Evolutionary conservation across 1,140 invertebrate genomes (phyloP), one percentile per base, ranked within the genome.

Genomic region (Ephestia elutella): DNA sequence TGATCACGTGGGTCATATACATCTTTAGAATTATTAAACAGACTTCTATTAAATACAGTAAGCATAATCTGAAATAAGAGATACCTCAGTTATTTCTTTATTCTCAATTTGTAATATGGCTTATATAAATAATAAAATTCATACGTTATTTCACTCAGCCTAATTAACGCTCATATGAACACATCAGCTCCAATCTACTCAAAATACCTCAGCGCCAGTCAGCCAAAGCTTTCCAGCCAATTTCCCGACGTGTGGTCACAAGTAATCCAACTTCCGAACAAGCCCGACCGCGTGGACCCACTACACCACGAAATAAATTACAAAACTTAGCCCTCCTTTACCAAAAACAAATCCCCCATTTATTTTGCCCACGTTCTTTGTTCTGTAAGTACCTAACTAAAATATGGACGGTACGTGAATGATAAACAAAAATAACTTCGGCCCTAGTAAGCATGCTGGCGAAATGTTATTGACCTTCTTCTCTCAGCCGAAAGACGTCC

Each of bases 381-480:
- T 44, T 44, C 38, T 5, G 38, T n/a, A 44, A 38, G 32, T 38
- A 38, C n/a, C n/a, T n/a, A n/a, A 44, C 38, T 44, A 44, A 44
- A 44, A 44, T 44, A 44, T 44, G n/a, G 38, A 44, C 38, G 38
- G 15, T 2, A n/a, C 38, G 38, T 44, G 38, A 44, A 44, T 44
- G 38, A 44, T 44, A 44, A 44, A 44, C 15, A 44, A 15, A 44
- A 17, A 44, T 15, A 44, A 15, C 30, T 32, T 32, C 4, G 7
- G 7, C 11, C 30, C 30, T 11, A 10, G 30, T 10, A 32, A 32
- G 11, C 30, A 32, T 32, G 11, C 4, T 7, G 7, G 30, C 7
- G 8, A 8, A 28, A 7, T 32, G 30, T 32, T 32, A 32, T 25
- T 7, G n/a, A n/a, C n/a, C n/a, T n/a, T n/a, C 25, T 5, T 28